Evolutionary conservation across 2,797 vertebrate species (phyloP).

Genomic region (Melanotaenia pygmaea): DNA sequence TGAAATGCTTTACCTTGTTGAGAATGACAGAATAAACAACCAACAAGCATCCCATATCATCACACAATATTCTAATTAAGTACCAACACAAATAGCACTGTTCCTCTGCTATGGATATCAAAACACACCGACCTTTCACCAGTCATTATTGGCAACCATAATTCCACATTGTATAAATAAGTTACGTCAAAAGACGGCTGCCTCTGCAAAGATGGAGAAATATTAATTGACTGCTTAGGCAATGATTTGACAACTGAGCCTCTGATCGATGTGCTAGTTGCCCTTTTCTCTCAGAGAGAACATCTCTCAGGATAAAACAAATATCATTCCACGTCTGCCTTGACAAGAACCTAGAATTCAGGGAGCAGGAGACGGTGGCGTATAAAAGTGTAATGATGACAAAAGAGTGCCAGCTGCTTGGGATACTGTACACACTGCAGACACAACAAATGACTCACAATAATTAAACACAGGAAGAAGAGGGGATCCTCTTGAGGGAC

Average conservation of each 20-base stretch:
- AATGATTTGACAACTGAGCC: conserved; percentile 71
- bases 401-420: conserved; percentile 76
- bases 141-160: conserved; percentile 71
- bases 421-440: conserved; percentile 74
- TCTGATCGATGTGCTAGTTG: conserved; percentile 74
- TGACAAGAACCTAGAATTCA: conserved; percentile 58
- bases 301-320: conserved; percentile 74
- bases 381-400: conserved; percentile 81
- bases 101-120: conserved; percentile 43
- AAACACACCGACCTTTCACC: conserved; percentile 59
- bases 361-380: conserved; percentile 56
- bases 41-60: conserved; percentile 32
- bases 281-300: conserved; percentile 66
- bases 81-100: conserved; percentile 48
- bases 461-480: conserved; percentile 78
- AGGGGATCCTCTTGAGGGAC: conserved; percentile 61
- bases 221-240: conserved; percentile 78
- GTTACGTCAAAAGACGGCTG: conserved; percentile 67
- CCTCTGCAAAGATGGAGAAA: conserved; percentile 74
- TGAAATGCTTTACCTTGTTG: background rate
- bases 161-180: conserved; percentile 69
- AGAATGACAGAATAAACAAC: conserved; percentile 25
- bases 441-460: conserved; percentile 74
- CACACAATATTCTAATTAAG: conserved; percentile 56
- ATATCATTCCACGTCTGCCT: conserved; percentile 62